Evolutionary conservation across 2,888 invertebrate species (phyloP).

Genomic region (Drosophila anomalata): DNA sequence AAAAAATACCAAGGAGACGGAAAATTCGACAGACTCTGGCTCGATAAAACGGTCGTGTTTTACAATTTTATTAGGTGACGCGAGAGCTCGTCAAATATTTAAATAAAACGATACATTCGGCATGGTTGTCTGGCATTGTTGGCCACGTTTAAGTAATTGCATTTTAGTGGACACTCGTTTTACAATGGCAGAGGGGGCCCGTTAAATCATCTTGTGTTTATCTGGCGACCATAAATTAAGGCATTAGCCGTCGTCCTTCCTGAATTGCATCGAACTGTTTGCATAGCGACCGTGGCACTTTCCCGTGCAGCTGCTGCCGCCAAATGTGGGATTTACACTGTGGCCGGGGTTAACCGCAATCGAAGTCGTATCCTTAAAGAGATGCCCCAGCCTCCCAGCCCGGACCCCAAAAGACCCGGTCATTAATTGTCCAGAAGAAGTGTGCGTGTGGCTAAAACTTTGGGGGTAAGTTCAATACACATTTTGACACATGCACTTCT

Average conservation of each 20-base stretch:
- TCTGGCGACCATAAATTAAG: constrained; percentile 78
- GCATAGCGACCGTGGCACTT: constrained; percentile 70
- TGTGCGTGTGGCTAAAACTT: constrained; percentile 44
- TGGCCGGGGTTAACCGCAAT: constrained; percentile 54
- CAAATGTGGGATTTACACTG: constrained; percentile 73
- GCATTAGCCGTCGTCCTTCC: constrained; percentile 67
- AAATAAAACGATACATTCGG: constrained; percentile 52
- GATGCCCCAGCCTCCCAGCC: constrained; percentile 11
- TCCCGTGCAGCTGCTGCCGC: constrained; percentile 71
- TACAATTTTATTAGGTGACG: constrained; percentile 81
- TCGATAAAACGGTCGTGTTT: constrained; percentile 78
- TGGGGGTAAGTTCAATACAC: constrained; percentile 7
- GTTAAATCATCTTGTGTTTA: constrained; percentile 74
- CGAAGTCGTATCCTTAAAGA: constrained; percentile 58
- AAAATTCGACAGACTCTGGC: constrained; percentile 27
- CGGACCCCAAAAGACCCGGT: constrained; percentile 19
- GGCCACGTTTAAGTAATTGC: constrained; percentile 71
- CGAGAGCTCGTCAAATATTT: constrained; percentile 64
- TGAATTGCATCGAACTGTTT: constrained; percentile 72
- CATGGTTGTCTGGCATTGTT: constrained; percentile 35
- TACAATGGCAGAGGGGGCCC: constrained; percentile 46
- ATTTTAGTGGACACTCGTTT: constrained; percentile 72
- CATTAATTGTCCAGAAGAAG: constrained; percentile 64
- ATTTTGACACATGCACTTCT: not conserved
- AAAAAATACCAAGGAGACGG: not conserved